Base-by-base conservation (phyloP, 2,113 vertebrate genomes). In the Syngnathus scovelli region DNA sequence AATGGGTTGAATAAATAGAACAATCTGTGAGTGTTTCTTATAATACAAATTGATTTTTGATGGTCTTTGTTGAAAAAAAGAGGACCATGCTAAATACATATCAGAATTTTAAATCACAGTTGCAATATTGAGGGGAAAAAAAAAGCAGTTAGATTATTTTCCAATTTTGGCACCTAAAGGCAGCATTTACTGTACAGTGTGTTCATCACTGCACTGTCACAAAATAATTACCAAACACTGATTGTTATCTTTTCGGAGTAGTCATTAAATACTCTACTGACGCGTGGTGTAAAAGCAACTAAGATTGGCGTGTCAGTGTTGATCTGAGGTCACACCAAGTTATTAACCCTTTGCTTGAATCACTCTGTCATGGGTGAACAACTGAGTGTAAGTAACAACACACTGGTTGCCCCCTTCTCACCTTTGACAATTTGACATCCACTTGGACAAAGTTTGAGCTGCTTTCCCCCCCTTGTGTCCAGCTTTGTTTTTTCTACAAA, bases 341-440 rank as follows among this genome's bases (percentile, higher is more conserved):
- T 88, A 88, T 91, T 89, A 90, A 89, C 87, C 87, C 81, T 82
- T 73, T 38, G 16, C 78, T 85, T 81, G 76, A 87, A 76, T 83
- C 82, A 71, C 61, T 79, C 74, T 78, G 80, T 79, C 83, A 83
- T 44, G 56, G 62, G 76, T 78, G 84, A 88, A 83, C 80, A 83
- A 72, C 67, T 68, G 70, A 63, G 71, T 79, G 86, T 87, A 88
- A 89, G 88, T 87, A 86, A 88, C 82, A 66, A 33, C 41, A 69
- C 77, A 68, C 66, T 75, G 73, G 63, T 80, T 79, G 69, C 44
- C 70, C 72, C 18, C 69, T 10, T 55, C 61, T 81, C 68, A 85
- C 75, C 87, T 78, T 64, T 76, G 72, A 77, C 71, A 67, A 76
- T 46, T 71, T 69, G 69, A 74, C 79, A 76, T 78, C 69, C 74